Conservation (phyloP, 2,888 invertebrate species). For the Trichopria drosophilae region DNA sequence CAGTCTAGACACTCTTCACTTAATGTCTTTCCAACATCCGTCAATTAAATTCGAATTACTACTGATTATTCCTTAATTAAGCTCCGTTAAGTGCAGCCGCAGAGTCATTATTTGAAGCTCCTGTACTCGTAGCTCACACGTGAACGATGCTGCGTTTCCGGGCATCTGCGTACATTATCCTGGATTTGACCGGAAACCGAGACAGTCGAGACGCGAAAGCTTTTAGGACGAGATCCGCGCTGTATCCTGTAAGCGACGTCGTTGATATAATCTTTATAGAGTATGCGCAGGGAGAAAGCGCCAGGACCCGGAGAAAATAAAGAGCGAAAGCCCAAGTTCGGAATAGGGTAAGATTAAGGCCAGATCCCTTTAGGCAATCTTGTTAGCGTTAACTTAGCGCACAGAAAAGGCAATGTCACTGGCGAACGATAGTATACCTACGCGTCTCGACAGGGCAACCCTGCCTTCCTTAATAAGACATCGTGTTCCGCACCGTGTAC, state of each 20-base stretch:
- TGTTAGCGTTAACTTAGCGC: conserved; percentile 46
- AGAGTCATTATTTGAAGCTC: too few species aligned
- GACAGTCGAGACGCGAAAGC: conserved; percentile 12
- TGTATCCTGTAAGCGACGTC: conserved; percentile 18
- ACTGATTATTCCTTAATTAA: too few species aligned
- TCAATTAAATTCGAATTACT: too few species aligned
- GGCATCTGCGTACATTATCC: too few species aligned
- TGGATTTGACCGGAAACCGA: conserved; percentile 22
- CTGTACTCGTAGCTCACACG: too few species aligned
- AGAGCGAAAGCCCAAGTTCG: conserved; percentile 31
- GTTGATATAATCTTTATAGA: conserved; percentile 27
- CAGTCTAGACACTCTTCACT: too few species aligned
- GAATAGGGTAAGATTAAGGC: conserved; percentile 33
- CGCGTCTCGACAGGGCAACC: conserved; percentile 7
- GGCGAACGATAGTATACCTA: conserved; percentile 9
- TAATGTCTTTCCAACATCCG: too few species aligned
- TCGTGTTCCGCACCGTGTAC: too few species aligned
- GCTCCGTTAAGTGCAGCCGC: too few species aligned
- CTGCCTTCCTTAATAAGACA: too few species aligned
- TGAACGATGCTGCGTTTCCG: too few species aligned
- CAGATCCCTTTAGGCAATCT: conserved; percentile 48
- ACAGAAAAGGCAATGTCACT: conserved; percentile 40
- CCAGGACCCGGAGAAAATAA: conserved; percentile 29
- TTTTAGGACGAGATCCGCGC: conserved; percentile 1
- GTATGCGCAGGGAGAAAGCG: conserved; percentile 21